Base-by-base conservation (phyloP, 2,797 vertebrate genomes). In the Crenichthys baileyi region DNA sequence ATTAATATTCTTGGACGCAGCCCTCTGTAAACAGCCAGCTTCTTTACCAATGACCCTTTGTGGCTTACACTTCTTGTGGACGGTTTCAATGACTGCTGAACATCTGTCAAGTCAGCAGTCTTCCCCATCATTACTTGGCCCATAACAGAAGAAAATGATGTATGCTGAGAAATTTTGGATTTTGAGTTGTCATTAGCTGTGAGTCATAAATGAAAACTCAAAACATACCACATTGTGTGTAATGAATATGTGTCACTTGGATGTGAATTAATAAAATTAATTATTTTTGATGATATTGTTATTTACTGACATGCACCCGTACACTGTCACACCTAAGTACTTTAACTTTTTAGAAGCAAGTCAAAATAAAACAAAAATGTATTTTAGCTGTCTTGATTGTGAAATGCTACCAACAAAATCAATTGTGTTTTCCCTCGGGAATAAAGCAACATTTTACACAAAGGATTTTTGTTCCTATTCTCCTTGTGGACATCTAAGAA, bases 401-500 rank as follows among this genome's bases (percentile, higher is more conserved):
- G 48, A 0, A 51, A 70, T 72, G 41, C 73, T 78, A 77, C 41
- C 51, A 24, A 71, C 51, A 65, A 41, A 72, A 72, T 61, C 41
- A 9, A 26, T 22, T 39, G 61, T 41, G 55, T 48, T 73, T 78
- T 77, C 73, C 15, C 63, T 39, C 6, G 18, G n/a, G 24, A 73
- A 56, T 56, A 56, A n/a, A 56, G 8, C 55, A 56, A 24, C 7
- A n/a, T 8, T 51, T 24, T 56, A 56, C 24, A 24, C 55, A 56
- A 24, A 56, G 24, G 68, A 80, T 78, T n/a, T 36, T 73, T 20
- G 8, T 55, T 58, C 16, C 18, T 68, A 39, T 11, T 71, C 75
- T 67, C 26, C 72, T 50, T 75, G 22, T 74, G 60, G 61, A n/a
- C 68, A 51, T 36, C 78, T 16, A 68, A 81, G 46, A 73, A 82